phyloP scores from a whole-genome alignment of 2,888 invertebrate genomes.

The Aspidiotus rigidus region DNA sequence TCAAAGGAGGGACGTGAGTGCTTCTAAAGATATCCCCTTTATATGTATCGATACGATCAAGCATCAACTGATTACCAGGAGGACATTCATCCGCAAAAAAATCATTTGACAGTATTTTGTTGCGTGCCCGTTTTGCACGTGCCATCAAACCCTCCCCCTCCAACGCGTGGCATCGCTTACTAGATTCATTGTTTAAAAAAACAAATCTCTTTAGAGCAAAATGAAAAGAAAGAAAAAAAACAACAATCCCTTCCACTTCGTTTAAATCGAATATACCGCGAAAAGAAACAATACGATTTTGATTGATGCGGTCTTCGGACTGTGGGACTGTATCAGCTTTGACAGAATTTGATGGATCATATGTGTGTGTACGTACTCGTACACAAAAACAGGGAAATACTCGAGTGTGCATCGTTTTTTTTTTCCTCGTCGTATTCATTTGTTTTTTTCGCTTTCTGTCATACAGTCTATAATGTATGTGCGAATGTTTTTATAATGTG shows the following conservation, averaged over 20 bases:
- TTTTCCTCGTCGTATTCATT: not conserved
- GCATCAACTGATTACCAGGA: not conserved
- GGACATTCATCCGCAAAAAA: conserved; percentile 11
- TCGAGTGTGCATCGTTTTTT: not conserved
- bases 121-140: conserved; percentile 4
- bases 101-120: conserved; percentile 16
- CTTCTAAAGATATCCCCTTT: no score
- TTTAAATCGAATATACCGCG: conserved; percentile 10
- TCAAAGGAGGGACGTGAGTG: no score
- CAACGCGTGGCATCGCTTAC: conserved; percentile 20
- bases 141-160: conserved; percentile 6
- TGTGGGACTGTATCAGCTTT: conserved; percentile 29
- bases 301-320: conserved; percentile 32
- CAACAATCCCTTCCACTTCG: conserved; percentile 24
- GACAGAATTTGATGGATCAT: conserved; percentile 30
- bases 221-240: conserved; percentile 1
- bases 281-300: conserved; percentile 30
- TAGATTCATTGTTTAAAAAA: not conserved
- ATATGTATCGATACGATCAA: not conserved
- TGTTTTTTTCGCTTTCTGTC: no score
- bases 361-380: not conserved
- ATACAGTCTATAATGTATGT: not conserved
- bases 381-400: not conserved
- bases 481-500: not conserved
- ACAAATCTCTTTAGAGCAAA: not conserved